Conservation (phyloP, 2,113 vertebrate genomes). For the Nyctibius bracteatus region DNA sequence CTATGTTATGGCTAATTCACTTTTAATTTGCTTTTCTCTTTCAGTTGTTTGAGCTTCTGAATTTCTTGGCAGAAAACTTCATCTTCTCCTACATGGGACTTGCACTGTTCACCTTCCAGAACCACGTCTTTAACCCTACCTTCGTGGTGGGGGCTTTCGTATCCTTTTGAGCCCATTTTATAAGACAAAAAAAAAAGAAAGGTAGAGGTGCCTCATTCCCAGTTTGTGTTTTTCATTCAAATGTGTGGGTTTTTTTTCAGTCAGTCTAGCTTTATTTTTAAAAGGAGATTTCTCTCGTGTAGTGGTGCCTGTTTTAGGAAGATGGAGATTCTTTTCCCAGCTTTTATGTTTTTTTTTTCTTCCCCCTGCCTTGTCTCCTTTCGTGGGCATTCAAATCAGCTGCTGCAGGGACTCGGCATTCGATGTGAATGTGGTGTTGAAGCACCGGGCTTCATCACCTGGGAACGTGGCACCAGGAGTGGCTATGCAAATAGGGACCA, state of each 20-base stretch:
- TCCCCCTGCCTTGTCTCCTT: neutral
- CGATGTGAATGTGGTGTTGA: fast-evolving
- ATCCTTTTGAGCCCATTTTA: constrained; percentile 77
- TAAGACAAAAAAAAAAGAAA: neutral
- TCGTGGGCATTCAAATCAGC: neutral
- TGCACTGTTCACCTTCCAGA: constrained; percentile 96
- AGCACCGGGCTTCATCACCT: neutral
- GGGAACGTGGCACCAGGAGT: neutral
- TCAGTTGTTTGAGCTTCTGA: constrained; percentile 95
- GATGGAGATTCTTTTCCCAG: neutral
- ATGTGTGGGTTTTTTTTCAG: neutral
- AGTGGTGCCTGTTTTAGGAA: neutral
- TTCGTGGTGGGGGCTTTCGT: constrained; percentile 95
- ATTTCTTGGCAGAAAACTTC: constrained; percentile 99
- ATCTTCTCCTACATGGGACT: constrained; percentile 99
- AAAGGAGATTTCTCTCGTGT: neutral
- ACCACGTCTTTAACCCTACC: constrained; percentile 91
- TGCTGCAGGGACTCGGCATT: neutral
- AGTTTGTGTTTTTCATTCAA: neutral
- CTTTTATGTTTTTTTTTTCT: neutral
- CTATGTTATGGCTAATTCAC: neutral
- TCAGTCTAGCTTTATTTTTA: neutral
- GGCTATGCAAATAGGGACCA: neutral
- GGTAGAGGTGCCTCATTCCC: neutral
- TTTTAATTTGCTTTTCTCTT: constrained; percentile 55